phyloP scores from a whole-genome alignment of 1,140 invertebrate genomes.

The Pygmarrhopalites habei region DNA sequence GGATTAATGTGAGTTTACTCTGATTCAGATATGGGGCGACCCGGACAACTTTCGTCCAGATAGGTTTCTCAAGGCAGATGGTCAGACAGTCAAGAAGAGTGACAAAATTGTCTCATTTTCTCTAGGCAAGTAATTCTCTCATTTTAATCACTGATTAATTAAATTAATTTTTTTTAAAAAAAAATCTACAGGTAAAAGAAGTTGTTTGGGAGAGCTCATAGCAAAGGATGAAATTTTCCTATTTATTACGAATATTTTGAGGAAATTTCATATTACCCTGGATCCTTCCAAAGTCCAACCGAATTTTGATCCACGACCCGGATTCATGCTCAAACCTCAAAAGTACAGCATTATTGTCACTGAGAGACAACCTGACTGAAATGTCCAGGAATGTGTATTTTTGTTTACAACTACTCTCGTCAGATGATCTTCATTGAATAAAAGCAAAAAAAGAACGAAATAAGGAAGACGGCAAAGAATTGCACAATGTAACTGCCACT shows the following conservation, averaged over 20 bases:
- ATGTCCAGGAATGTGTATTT: no score
- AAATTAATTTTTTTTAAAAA: no score
- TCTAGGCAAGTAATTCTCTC: background rate
- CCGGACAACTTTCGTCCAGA: conserved; percentile 47
- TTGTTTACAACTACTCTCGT: no score
- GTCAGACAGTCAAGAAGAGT: background rate
- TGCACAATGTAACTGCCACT: no score
- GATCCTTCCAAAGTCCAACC: conserved; percentile 6
- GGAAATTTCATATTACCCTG: background rate
- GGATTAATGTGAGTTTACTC: background rate
- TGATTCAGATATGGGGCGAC: conserved; percentile 42
- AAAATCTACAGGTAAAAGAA: conserved; percentile 8
- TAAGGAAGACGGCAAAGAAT: no score
- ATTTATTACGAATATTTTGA: conserved; percentile 1
- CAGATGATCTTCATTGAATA: no score
- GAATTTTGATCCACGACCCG: background rate
- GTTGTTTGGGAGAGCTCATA: conserved; percentile 8
- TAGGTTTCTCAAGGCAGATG: conserved; percentile 43
- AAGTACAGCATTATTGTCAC: background rate
- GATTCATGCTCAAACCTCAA: background rate
- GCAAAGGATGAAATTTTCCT: conserved; percentile 13
- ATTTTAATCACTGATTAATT: background rate
- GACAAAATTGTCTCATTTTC: conserved; percentile 3
- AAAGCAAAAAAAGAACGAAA: no score
- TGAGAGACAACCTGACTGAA: background rate